These are phyloP conservation scores for Bos javanicus DNA, from an alignment of 2,113 vertebrate genomes.

Conservation along the genomic window DNA sequence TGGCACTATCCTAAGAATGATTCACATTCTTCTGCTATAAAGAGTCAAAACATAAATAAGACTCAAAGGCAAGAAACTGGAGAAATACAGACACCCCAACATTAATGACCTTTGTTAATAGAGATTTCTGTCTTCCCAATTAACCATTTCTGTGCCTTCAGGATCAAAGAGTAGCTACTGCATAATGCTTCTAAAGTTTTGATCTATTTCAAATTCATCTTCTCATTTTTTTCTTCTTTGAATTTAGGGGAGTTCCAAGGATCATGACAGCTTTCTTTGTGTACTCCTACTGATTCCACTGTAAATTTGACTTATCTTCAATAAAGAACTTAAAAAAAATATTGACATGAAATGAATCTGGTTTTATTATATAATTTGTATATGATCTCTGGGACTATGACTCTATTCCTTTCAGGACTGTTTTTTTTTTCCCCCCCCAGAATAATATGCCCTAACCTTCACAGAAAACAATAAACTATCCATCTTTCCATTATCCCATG, in stretches of 20 bases:
- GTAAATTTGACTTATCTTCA: not conserved
- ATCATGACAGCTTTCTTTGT: not conserved
- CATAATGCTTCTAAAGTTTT: not conserved
- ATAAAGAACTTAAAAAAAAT: not conserved
- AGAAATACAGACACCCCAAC: not conserved
- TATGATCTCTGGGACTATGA: not conserved
- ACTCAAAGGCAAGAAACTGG: not conserved
- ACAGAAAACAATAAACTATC: not conserved
- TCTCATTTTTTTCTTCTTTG: not conserved
- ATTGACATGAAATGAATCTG: not conserved
- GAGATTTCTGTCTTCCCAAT: not conserved
- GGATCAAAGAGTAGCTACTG: not conserved
- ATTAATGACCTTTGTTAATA: not conserved
- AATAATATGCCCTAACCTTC: not conserved
- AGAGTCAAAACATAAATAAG: not conserved
- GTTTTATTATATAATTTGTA: not conserved
- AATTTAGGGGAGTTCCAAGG: not conserved
- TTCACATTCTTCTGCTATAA: not conserved
- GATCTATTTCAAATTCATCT: not conserved
- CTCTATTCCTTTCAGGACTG: not conserved
- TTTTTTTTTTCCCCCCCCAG: not conserved
- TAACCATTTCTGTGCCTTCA: not conserved
- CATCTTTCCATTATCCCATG: not conserved
- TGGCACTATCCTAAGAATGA: not conserved
- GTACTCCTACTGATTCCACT: not conserved